Evolutionary conservation across 2,113 vertebrate genomes (phyloP), one percentile per base, ranked within the genome.

Genomic region (Myrmecophaga tridactyla): DNA sequence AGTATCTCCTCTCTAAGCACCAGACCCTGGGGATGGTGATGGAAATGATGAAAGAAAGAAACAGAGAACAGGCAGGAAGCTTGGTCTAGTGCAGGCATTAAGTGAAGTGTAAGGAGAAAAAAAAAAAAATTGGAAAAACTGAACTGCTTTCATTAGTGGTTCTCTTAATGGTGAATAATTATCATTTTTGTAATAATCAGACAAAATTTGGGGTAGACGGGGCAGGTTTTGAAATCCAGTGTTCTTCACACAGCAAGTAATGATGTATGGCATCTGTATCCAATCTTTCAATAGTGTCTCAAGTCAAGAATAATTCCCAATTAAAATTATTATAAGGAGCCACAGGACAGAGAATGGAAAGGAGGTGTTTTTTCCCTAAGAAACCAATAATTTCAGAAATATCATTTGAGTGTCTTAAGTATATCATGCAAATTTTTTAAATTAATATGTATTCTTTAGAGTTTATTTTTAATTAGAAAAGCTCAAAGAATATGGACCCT

Each of bases 261-360:
- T 97, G 95, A 97, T 94, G 15, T 88, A 86, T 90, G 77, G 88
- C 9, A 0, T 65, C 89, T 92, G 63, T 93, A 87, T 98, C 77
- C 65, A 90, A 97, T 97, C 51, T 89, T 78, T 95, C 83, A 78
- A 29, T 31, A 92, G 17, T 18, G 46, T 14, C 78, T 41, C 12
- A 96, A 72, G 62, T 21, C 11, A 65, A 98, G 93, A 93, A 56
- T 86, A 89, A 97, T 97, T 69, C 92, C 73, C 89, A 98, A 95
- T 97, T 98, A 95, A 97, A 97, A 96, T 96, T 72, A 77, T 2
- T 94, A 4, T 86, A 67, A 91, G 56, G 18, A 92, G 43, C 77
- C 95, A 78, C 31, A 83, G 15, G 69, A 41, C 14, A 73, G 34
- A 85, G 43, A 4, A 39, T 86, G 18, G 65, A 82, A 94, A 90